Percentiles rank a stretch among this genome's conserved stretches.
Evolutionary conservation across 2,888 invertebrate genomes (phyloP).

Genomic region (Microchrysa polita): DNA sequence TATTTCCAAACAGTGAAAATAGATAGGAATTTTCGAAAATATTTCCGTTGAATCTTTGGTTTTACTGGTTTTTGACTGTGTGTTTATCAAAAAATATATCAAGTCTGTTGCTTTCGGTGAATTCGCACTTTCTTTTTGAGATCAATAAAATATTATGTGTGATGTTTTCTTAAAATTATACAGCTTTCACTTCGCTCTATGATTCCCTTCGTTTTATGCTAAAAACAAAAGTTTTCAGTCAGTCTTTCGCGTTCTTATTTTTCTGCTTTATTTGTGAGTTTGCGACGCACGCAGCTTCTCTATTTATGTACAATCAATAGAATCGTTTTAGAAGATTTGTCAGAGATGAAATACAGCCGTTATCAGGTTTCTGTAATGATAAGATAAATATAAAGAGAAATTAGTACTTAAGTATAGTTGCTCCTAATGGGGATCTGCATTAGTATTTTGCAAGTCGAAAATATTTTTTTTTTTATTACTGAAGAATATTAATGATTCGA

Average conservation of each 20-base stretch:
- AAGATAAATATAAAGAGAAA: slow-evolving; percentile 11
- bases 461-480: no score
- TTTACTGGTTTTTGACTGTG: slow-evolving; percentile 25
- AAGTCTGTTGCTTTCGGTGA: not conserved
- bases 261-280: slow-evolving; percentile 20
- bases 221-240: slow-evolving; percentile 40
- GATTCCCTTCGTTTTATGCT: slow-evolving; percentile 1
- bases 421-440: no score
- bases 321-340: slow-evolving; percentile 1
- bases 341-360: slow-evolving; percentile 45
- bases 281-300: slow-evolving; percentile 29
- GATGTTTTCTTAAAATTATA: not conserved
- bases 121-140: not conserved
- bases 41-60: slow-evolving; percentile 30
- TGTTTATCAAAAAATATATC: slow-evolving; percentile 26
- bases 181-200: not conserved
- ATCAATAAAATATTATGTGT: slow-evolving; percentile 32
- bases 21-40: slow-evolving; percentile 28
- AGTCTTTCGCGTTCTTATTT: slow-evolving; percentile 43
- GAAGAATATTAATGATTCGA: no score
- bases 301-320: slow-evolving; percentile 38
- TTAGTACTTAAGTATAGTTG: not conserved
- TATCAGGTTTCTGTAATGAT: slow-evolving; percentile 49
- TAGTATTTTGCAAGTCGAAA: no score
- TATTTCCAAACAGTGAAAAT: not conserved